Evolutionary conservation across 1,140 invertebrate species (phyloP).

Genomic region (Scaptodrosophila lebanonensis): DNA sequence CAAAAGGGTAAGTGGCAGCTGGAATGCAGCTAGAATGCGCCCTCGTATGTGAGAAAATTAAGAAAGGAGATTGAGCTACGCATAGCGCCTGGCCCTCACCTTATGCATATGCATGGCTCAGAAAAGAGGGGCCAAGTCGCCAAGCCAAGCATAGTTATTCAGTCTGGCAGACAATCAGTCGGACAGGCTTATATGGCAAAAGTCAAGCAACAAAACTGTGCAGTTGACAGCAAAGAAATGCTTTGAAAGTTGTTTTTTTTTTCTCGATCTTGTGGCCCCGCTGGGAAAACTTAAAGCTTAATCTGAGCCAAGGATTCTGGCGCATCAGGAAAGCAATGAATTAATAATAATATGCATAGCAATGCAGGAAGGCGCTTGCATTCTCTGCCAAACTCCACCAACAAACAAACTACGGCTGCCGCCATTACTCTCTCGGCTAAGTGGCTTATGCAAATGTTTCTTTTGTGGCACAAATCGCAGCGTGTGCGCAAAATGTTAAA

Average conservation of each 20-base stretch:
- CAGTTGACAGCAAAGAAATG: conserved; percentile 30
- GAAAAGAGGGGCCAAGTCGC: background rate
- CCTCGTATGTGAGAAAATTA: conserved; percentile 13
- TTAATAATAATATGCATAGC: conserved; percentile 16
- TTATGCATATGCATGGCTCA: conserved; percentile 23
- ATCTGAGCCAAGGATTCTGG: conserved; percentile 11
- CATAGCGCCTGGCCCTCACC: conserved; percentile 13
- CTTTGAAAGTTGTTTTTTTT: background rate
- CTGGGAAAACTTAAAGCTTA: background rate
- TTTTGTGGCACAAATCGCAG: no score
- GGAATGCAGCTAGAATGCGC: conserved; percentile 19
- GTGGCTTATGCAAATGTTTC: conserved; percentile 38
- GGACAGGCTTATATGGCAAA: no score
- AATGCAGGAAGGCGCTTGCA: background rate
- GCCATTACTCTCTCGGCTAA: conserved; percentile 14
- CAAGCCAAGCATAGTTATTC: no score
- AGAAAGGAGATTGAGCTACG: background rate
- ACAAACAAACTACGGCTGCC: background rate
- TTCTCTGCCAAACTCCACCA: background rate
- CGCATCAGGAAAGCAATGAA: conserved; percentile 9
- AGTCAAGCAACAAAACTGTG: background rate
- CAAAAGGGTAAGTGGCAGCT: no score
- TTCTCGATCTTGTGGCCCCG: background rate
- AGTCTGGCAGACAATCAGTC: no score
- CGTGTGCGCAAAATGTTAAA: conserved; percentile 26